Percentiles rank a stretch among this genome's conserved stretches.
These are phyloP conservation scores for Thymelicus acteon DNA, from an alignment of 2,888 invertebrate species.

Conservation along the genomic window DNA sequence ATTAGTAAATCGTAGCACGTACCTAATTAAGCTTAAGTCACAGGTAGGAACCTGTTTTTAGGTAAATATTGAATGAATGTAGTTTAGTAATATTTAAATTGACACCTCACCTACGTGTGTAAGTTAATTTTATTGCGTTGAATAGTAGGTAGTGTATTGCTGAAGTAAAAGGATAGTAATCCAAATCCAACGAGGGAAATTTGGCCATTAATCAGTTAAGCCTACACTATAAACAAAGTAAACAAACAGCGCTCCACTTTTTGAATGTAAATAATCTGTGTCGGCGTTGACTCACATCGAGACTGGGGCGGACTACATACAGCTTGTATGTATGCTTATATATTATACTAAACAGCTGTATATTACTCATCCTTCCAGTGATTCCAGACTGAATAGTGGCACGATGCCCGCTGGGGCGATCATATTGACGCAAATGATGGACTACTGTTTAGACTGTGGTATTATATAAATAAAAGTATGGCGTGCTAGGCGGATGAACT, in stretches of 20 bases:
- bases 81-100: no score
- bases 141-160: no score
- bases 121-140: no score
- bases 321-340: constrained; percentile 4
- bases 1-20: no score
- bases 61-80: no score
- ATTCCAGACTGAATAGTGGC: constrained; percentile 46
- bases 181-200: neutral
- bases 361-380: constrained; percentile 57
- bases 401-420: neutral
- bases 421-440: constrained; percentile 18
- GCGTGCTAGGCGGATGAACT: constrained; percentile 54
- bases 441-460: constrained; percentile 42
- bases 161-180: neutral
- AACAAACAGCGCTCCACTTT: constrained; percentile 32
- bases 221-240: constrained; percentile 2
- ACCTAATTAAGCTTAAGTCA: no score
- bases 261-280: constrained; percentile 27
- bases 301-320: constrained; percentile 22
- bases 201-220: constrained; percentile 2
- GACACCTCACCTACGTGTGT: no score
- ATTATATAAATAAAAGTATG: constrained; percentile 15
- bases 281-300: constrained; percentile 30
- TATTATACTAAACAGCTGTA: constrained; percentile 29
- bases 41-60: no score